These are phyloP conservation scores for Dermolepida albohirtum DNA, from an alignment of 2,888 invertebrate genomes.

Conservation along the genomic window DNA sequence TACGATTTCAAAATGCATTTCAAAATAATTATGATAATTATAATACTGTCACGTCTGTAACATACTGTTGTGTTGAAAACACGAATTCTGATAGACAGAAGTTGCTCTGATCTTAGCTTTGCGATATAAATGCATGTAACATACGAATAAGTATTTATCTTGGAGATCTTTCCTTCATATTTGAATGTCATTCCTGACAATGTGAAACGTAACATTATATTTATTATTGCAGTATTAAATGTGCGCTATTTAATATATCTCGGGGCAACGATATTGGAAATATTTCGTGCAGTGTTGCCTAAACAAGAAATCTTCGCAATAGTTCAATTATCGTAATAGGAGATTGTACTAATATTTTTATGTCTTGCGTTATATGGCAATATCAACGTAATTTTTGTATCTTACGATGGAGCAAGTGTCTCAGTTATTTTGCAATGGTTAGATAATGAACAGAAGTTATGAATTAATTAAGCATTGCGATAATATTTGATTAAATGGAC, in stretches of 20 bases:
- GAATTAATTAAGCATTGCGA: conserved; percentile 21
- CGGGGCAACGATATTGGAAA: no score
- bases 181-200: background rate
- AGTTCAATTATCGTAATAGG: conserved; percentile 16
- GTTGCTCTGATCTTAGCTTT: no score
- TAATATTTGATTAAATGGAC: conserved; percentile 11
- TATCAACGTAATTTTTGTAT: conserved; percentile 4
- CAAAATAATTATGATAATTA: no score
- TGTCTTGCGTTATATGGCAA: background rate
- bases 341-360: background rate
- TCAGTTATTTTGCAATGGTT: conserved; percentile 7
- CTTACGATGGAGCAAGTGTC: conserved; percentile 14
- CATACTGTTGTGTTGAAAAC: no score
- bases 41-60: no score
- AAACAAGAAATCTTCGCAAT: conserved; percentile 9
- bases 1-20: no score
- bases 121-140: no score
- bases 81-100: no score
- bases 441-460: conserved; percentile 10
- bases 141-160: background rate
- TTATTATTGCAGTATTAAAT: no score
- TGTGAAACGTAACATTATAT: background rate
- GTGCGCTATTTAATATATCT: no score
- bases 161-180: conserved; percentile 7
- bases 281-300: conserved; percentile 9